Conservation (phyloP, 2,113 vertebrate species). For the Colistium nudipinnis region DNA sequence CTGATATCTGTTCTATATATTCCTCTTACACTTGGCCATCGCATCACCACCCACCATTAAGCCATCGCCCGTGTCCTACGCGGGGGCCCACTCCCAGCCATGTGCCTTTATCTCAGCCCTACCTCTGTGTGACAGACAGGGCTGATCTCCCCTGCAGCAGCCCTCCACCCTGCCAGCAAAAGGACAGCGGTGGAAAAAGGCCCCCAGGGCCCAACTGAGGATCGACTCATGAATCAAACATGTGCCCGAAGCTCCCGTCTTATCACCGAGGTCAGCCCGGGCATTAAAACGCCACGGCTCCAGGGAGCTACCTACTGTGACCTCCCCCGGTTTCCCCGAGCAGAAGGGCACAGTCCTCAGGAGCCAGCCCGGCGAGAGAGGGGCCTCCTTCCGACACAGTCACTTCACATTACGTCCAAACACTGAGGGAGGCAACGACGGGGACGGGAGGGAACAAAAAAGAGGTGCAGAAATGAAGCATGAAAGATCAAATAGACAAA, state of each 20-base stretch:
- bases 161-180: conserved; percentile 76
- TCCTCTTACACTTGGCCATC: conserved; percentile 67
- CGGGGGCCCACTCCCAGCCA: conserved; percentile 63
- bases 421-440: conserved; percentile 48
- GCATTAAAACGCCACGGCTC: conserved; percentile 80
- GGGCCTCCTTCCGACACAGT: conserved; percentile 74
- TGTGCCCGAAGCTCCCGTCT: conserved; percentile 78
- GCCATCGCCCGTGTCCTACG: conserved; percentile 71
- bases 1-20: conserved; percentile 74
- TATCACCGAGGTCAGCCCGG: conserved; percentile 79
- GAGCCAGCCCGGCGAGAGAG: conserved; percentile 66
- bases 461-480: conserved; percentile 60
- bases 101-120: conserved; percentile 71
- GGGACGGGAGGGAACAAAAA: conserved; percentile 44
- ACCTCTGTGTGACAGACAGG: conserved; percentile 75
- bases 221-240: conserved; percentile 85
- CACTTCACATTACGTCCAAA: conserved; percentile 78
- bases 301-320: conserved; percentile 79
- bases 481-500: conserved; percentile 63
- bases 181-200: conserved; percentile 80
- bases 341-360: conserved; percentile 76
- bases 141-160: conserved; percentile 75
- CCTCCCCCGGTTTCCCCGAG: conserved; percentile 76
- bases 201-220: conserved; percentile 75
- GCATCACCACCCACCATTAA: conserved; percentile 76